Base-by-base conservation (phyloP, 2,113 vertebrate genomes). In the Xenotilapia longispinis region DNA sequence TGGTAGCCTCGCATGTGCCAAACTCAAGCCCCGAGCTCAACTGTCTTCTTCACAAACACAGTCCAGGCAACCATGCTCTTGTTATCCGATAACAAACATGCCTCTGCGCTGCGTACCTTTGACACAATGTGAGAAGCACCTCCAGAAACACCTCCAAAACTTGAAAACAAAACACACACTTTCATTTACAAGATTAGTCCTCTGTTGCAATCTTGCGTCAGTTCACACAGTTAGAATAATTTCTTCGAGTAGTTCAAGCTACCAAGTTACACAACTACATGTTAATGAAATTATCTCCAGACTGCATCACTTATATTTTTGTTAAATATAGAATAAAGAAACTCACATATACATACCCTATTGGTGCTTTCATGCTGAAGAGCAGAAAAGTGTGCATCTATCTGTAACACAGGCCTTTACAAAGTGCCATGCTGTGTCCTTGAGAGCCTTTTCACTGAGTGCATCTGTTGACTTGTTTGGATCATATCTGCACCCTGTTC, bases 361-460 rank as follows among this genome's bases (percentile, higher is more conserved):
- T 49, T 3, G 80, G 85, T 15, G 85, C 87, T 45, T 88, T 91
- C 85, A 95, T 90, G 86, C 54, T 91, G 83, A 81, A 19, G 51
- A 87, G 83, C 60, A 82, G 79, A 87, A 87, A 84, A 45, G 23
- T 79, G 86, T 86, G 40, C 9, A 84, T 10, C 65, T 81, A 88
- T 58, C 82, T 84, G 88, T 63, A 82, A 47, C 36, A 17, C 38
- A 87, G 28, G 36, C 47, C 58, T 57, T 21, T 68, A 28, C 80
- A 42, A 81, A 60, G 36, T 51, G 38, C 31, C 47, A 81, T 51
- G 13, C 80, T 26, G 49, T 58, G 23, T 84, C 38, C 57, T 65
- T 82, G 42, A 86, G 51, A 87, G 19, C 63, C 47, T 13, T 51
- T 40, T 33, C 73, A 80, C 80, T 26, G 28, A 42, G 57, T 51